Evolutionary conservation across 2,797 vertebrate species (phyloP).

Genomic region (Poecilia gillii): DNA sequence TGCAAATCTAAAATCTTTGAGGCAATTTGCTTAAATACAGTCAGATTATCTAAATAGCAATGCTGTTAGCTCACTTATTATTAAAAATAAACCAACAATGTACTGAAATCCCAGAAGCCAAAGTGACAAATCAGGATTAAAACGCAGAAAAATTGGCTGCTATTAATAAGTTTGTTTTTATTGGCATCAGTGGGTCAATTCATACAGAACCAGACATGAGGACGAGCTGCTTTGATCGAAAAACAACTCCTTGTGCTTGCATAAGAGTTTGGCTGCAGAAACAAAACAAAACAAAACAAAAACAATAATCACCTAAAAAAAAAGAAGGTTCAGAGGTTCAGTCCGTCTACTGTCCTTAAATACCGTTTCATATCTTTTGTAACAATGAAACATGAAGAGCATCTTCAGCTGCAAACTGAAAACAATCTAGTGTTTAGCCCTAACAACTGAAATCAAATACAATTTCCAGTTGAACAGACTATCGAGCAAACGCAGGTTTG

Average conservation of each 20-base stretch:
- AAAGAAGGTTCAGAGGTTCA: constrained; percentile 45
- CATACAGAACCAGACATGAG: constrained; percentile 42
- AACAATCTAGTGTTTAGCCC: background rate
- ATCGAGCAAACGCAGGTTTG: background rate
- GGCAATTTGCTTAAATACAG: background rate
- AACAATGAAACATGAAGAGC: constrained; percentile 20
- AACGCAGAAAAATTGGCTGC: background rate
- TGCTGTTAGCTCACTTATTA: background rate
- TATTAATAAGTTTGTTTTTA: constrained; percentile 68
- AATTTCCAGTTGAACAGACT: background rate
- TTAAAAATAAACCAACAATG: background rate
- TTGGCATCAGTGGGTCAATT: constrained; percentile 68
- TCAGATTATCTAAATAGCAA: background rate
- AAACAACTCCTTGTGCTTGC: constrained; percentile 50
- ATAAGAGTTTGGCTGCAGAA: constrained; percentile 55
- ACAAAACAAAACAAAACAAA: constrained; percentile 6
- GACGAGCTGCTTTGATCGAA: constrained; percentile 23
- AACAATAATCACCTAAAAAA: constrained; percentile 19
- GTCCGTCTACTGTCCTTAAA: constrained; percentile 51
- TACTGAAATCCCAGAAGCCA: background rate
- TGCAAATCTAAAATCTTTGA: background rate
- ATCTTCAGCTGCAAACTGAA: background rate
- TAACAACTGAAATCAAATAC: background rate
- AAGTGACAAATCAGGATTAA: background rate
- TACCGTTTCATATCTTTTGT: constrained; percentile 50